Base-by-base conservation (phyloP, 2,113 vertebrate species). In the Ondatra zibethicus region DNA sequence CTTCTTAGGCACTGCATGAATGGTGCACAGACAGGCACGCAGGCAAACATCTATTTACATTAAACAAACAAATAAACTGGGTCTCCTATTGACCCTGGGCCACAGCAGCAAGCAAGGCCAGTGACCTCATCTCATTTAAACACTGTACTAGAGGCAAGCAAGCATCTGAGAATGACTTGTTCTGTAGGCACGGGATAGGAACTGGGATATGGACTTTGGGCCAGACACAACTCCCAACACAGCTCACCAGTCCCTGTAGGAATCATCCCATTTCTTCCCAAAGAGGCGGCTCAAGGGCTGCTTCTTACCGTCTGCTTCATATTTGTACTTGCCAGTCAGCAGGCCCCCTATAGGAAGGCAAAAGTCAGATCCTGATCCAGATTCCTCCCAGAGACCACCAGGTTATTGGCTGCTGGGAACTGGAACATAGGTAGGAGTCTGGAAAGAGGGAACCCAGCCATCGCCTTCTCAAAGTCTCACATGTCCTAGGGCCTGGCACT, bases 311-410 rank as follows among this genome's bases (percentile, higher is more conserved):
- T 99, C 99, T 84, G 99, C 99, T 72, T 99, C 97, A 0, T 99
- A 99, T n/a, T 99, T 99, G 97, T 99, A 99, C 94, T 99, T 99
- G 91, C 99, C 99, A 0, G 99, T 99, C 72, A 99, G 98, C 39
- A 99, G 98, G 31, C 99, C 99, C 80, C 99, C 99, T 99, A 98
- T 0, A 19, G 91, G 88, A 86, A 91, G 86, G 50, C 72, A 16
- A 45, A 12, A 1, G 2, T 94, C 70, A 84, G 81, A 90, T 5
- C 27, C 47, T 2, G 33, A 31, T 39, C 70, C 25, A 13, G 61
- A 1, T 14, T 45, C 9, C 33, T 36, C 27, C 88, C 90, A 65
- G 39, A 92, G 58, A 13, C 0, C 29, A 11, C 63, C 23, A 25
- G 52, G n/a, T 63, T 19, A 0, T 52, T 82, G 50, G 2, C 7